Conservation (phyloP, 2,888 invertebrate genomes). For the Drosophila histrio region DNA sequence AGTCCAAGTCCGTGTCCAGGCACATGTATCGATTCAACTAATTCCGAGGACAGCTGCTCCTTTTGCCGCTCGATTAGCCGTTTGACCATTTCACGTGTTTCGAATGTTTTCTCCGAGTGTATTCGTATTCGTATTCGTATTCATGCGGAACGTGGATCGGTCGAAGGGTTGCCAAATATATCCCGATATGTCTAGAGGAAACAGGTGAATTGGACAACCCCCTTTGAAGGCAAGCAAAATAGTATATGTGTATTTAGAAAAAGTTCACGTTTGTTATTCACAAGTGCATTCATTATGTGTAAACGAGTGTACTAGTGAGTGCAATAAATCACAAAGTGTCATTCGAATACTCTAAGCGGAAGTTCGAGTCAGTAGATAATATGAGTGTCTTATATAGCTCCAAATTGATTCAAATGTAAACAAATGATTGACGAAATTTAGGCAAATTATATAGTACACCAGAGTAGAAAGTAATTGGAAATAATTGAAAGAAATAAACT, state of each 20-base stretch:
- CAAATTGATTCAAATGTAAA: background rate
- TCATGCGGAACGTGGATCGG: slow-evolving; percentile 39
- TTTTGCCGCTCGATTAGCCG: slow-evolving; percentile 60
- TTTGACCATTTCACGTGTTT: slow-evolving; percentile 30
- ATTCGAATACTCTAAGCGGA: background rate
- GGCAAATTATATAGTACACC: no score
- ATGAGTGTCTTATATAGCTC: background rate
- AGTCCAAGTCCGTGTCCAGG: background rate
- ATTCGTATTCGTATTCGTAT: slow-evolving; percentile 9
- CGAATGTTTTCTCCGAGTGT: background rate
- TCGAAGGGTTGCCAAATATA: slow-evolving; percentile 24
- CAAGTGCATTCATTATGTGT: background rate
- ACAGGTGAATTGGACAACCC: slow-evolving; percentile 26
- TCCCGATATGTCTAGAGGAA: background rate
- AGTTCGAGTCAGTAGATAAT: background rate
- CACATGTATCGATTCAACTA: slow-evolving; percentile 43
- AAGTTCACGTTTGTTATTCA: background rate
- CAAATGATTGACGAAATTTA: no score
- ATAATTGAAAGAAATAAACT: no score
- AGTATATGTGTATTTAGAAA: background rate
- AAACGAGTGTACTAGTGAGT: background rate
- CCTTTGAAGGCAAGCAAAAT: background rate
- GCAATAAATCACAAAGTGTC: background rate
- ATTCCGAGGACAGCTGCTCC: slow-evolving; percentile 54
- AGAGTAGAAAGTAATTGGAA: no score